A percentile compares a stretch with the other conserved stretches of the same genome.
Conservation (phyloP, 2,797 vertebrate genomes). For the Sciaenops ocellatus region DNA sequence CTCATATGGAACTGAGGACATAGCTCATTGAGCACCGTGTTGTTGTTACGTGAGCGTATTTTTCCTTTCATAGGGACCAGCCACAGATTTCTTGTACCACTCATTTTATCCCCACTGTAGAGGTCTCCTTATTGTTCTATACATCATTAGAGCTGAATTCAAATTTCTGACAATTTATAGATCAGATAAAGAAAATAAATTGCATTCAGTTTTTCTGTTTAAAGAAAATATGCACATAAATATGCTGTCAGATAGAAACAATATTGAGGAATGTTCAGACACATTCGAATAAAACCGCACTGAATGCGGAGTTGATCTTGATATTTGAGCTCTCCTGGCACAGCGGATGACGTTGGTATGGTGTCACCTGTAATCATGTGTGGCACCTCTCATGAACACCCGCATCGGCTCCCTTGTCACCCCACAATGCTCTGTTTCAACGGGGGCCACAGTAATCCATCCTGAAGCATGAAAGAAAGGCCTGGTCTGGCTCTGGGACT, state of each 20-base stretch:
- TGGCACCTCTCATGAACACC: conserved; percentile 75
- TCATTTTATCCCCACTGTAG: conserved; percentile 66
- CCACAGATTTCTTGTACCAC: conserved; percentile 68
- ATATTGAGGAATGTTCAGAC: background rate
- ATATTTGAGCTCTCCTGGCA: conserved; percentile 54
- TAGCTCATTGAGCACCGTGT: conserved; percentile 95
- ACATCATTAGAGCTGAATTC: conserved; percentile 15
- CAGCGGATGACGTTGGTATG: conserved; percentile 31
- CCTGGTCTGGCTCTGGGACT: conserved; percentile 67
- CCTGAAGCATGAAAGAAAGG: conserved; percentile 77
- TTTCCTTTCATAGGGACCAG: conserved; percentile 76
- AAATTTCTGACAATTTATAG: conserved; percentile 26
- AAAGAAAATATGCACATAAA: conserved; percentile 8
- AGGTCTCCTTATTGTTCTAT: conserved; percentile 47
- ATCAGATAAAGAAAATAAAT: conserved; percentile 22
- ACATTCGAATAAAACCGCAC: conserved; percentile 21
- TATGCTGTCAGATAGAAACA: background rate
- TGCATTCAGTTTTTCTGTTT: background rate
- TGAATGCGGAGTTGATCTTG: conserved; percentile 23
- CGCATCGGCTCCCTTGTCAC: conserved; percentile 63
- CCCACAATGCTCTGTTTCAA: conserved; percentile 61
- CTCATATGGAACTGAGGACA: conserved; percentile 98
- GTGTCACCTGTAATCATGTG: conserved; percentile 78
- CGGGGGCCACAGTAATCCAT: conserved; percentile 74
- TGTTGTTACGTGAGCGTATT: conserved; percentile 88